phyloP scores from a whole-genome alignment of 2,113 vertebrate genomes.

The Globicephala melas region DNA sequence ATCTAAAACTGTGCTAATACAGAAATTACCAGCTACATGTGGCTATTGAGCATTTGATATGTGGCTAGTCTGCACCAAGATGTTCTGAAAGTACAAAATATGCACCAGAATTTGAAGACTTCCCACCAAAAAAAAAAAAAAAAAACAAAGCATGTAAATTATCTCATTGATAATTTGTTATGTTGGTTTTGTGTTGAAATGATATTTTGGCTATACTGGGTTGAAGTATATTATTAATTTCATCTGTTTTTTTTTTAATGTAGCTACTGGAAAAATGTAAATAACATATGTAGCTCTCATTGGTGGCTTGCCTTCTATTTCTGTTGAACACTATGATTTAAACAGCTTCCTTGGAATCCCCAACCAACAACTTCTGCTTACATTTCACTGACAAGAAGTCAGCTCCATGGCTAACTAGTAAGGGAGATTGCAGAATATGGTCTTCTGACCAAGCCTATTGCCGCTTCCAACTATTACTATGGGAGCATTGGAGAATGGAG shows the following conservation, averaged over 20 bases:
- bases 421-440: neutral
- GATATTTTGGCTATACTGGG: neutral
- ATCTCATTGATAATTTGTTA: neutral
- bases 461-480: neutral
- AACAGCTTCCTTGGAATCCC: neutral
- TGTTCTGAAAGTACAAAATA: neutral
- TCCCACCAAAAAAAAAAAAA: neutral
- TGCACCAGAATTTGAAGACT: neutral
- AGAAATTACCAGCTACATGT: neutral
- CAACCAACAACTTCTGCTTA: neutral
- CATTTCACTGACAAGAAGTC: neutral
- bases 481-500: neutral
- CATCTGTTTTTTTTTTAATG: neutral
- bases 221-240: neutral
- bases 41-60: neutral
- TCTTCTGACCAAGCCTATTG: neutral
- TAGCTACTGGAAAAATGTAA: neutral
- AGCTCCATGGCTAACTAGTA: neutral
- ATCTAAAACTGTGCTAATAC: neutral
- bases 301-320: neutral
- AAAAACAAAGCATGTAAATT: neutral
- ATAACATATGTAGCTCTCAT: neutral
- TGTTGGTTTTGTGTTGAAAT: conserved; percentile 5
- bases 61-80: neutral
- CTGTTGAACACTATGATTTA: neutral